phyloP scores from a whole-genome alignment of 2,888 invertebrate species.

The Apomyelois bistriatella region DNA sequence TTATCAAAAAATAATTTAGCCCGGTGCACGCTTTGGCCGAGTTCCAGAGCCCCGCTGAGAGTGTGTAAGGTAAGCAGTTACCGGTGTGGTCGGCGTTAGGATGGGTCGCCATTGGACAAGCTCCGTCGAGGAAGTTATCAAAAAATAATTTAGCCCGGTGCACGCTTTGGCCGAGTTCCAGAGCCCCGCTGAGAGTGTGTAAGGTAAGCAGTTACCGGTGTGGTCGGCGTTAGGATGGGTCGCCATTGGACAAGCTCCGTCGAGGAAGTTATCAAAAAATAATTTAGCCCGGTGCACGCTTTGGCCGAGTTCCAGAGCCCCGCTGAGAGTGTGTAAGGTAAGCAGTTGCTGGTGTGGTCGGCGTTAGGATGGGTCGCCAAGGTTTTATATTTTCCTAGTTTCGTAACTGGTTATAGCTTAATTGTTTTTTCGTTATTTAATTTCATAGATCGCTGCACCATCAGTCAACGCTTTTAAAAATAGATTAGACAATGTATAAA shows the following conservation, averaged over 20 bases:
- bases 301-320: slow-evolving; percentile 98
- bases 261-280: too few species aligned
- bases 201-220: slow-evolving; percentile 21
- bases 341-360: not conserved
- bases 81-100: not conserved
- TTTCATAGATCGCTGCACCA: too few species aligned
- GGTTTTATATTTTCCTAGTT: too few species aligned
- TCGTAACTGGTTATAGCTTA: too few species aligned
- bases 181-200: slow-evolving; percentile 87
- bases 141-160: slow-evolving; percentile 88
- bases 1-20: slow-evolving; percentile 77
- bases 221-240: not conserved
- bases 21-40: slow-evolving; percentile 98
- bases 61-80: slow-evolving; percentile 40
- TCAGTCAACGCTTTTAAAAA: too few species aligned
- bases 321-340: slow-evolving; percentile 80
- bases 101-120: not conserved
- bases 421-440: too few species aligned
- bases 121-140: too few species aligned
- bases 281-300: slow-evolving; percentile 97
- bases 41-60: slow-evolving; percentile 95
- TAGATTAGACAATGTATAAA: too few species aligned
- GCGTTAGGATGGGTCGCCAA: not conserved
- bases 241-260: not conserved
- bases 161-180: slow-evolving; percentile 98